These are phyloP conservation scores for Leuctra nigra DNA, from an alignment of 2,888 invertebrate species.

Conservation along the genomic window DNA sequence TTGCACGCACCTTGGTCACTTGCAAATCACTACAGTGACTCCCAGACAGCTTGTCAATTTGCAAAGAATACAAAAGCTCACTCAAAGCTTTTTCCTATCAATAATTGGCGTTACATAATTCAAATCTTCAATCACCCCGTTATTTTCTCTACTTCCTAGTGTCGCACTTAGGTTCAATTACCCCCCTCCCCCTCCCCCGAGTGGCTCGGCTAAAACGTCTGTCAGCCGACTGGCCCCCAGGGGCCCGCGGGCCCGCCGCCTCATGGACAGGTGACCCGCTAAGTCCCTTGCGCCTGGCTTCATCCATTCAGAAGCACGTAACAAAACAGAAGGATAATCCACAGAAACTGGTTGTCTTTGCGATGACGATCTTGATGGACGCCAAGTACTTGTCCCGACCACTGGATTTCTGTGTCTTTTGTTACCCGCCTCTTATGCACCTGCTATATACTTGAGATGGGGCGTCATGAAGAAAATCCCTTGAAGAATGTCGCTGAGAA, in stretches of 20 bases:
- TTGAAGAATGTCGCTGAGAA: slow-evolving; percentile 1
- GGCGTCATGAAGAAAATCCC: slow-evolving; percentile 2
- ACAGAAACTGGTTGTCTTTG: slow-evolving; percentile 4
- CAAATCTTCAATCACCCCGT: too few relatives aligned
- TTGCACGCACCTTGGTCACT: too few relatives aligned
- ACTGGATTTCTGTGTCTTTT: background rate
- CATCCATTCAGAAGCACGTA: background rate
- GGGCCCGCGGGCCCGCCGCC: background rate
- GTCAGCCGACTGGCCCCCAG: background rate
- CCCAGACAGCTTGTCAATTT: too few relatives aligned
- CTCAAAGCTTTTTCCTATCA: too few relatives aligned
- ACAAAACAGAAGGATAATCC: background rate
- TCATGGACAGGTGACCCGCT: background rate
- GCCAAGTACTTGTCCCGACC: background rate
- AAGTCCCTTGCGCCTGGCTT: background rate
- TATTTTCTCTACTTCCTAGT: background rate
- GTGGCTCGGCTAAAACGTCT: background rate
- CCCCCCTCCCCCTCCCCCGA: background rate
- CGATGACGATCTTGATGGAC: slow-evolving; percentile 7
- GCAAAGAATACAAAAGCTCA: too few relatives aligned
- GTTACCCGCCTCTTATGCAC: background rate
- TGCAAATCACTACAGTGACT: too few relatives aligned
- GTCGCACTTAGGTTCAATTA: background rate
- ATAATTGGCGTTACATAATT: too few relatives aligned
- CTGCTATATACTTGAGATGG: background rate